Percentiles rank a stretch among this genome's conserved stretches.
phyloP scores from a whole-genome alignment of 1,140 invertebrate species.

The Drosophila elegans region DNA sequence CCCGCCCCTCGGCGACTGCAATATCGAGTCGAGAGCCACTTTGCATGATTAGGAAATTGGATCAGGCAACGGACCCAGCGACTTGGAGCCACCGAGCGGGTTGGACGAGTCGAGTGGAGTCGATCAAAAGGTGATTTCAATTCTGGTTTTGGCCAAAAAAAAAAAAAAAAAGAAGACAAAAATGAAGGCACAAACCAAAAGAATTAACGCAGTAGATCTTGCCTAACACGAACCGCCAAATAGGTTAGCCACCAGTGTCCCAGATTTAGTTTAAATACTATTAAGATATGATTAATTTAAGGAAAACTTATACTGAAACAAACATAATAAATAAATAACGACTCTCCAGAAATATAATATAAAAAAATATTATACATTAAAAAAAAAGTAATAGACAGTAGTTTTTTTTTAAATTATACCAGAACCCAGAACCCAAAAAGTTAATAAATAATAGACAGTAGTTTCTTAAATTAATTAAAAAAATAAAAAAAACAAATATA shows the following conservation, averaged over 20 bases:
- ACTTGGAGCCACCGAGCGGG: slow-evolving; percentile 36
- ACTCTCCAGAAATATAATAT: too few relatives aligned
- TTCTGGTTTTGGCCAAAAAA: slow-evolving; percentile 51
- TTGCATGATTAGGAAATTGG: slow-evolving; percentile 61
- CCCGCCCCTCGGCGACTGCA: slow-evolving; percentile 11
- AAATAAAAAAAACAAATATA: too few relatives aligned
- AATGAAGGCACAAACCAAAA: slow-evolving; percentile 6
- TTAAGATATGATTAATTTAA: too few relatives aligned
- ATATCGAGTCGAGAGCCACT: slow-evolving; percentile 42
- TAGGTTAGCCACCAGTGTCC: neutral
- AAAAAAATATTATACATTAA: too few relatives aligned
- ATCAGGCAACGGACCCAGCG: slow-evolving; percentile 47
- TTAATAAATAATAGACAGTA: too few relatives aligned
- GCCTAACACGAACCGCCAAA: neutral
- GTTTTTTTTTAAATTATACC: too few relatives aligned
- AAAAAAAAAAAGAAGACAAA: neutral
- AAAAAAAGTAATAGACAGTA: too few relatives aligned
- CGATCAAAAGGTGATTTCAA: slow-evolving; percentile 49
- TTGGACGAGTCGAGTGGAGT: slow-evolving; percentile 38
- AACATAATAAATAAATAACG: too few relatives aligned
- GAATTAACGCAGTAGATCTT: neutral
- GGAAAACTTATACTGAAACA: too few relatives aligned
- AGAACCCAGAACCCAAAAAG: too few relatives aligned
- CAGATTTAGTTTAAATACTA: neutral
- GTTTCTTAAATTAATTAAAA: too few relatives aligned